These are phyloP conservation scores for Drosophila eohydei DNA, from an alignment of 2,888 invertebrate genomes.

Conservation along the genomic window DNA sequence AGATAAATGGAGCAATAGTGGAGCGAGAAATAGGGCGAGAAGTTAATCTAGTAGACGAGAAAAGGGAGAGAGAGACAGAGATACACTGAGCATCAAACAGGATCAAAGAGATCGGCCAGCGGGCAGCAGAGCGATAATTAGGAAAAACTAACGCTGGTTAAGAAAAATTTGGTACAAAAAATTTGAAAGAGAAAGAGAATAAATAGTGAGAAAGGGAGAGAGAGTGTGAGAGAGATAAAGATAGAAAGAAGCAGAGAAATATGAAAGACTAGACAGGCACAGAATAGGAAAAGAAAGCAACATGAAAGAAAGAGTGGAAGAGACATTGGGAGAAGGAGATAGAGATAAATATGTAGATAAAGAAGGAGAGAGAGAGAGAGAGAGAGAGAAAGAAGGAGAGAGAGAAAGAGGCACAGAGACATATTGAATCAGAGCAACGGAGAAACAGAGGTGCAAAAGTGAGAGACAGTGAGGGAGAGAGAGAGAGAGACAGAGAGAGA, in stretches of 20 bases:
- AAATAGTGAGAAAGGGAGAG: background rate
- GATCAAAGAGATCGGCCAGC: too few relatives aligned
- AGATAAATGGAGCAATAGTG: background rate
- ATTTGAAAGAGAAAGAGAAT: background rate
- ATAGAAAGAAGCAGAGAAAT: background rate
- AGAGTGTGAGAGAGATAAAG: background rate
- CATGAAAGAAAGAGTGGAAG: background rate
- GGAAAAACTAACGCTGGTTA: too few relatives aligned
- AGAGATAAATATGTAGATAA: background rate
- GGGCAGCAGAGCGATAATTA: too few relatives aligned
- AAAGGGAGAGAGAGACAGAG: background rate
- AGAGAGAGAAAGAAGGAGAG: background rate
- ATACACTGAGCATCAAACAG: background rate
- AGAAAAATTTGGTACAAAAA: too few relatives aligned
- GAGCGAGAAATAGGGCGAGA: background rate
- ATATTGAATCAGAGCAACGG: too few relatives aligned
- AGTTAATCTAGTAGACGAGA: background rate
- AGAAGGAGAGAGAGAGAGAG: background rate
- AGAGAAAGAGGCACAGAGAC: background rate
- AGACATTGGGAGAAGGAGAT: background rate
- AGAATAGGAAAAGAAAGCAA: background rate
- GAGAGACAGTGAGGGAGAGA: background rate
- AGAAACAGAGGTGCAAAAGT: background rate
- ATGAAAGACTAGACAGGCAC: too few relatives aligned
- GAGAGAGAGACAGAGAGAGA: background rate